Conservation (phyloP, 1,140 invertebrate genomes). For the Stegodyphus dumicola region DNA sequence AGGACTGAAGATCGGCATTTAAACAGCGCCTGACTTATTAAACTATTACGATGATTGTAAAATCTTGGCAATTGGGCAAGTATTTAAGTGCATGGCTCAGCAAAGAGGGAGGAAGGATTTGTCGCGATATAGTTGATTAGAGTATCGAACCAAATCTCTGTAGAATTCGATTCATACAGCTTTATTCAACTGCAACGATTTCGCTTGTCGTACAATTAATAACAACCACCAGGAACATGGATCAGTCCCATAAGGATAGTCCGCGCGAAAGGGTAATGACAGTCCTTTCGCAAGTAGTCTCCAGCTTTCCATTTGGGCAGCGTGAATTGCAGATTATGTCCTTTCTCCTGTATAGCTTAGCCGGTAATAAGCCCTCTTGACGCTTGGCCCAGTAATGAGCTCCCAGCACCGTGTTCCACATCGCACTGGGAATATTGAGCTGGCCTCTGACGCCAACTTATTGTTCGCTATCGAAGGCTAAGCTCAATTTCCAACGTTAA, state of each 20-base stretch:
- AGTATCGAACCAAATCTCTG: slow-evolving; percentile 35
- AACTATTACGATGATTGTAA: slow-evolving; percentile 47
- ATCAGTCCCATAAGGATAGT: slow-evolving; percentile 55
- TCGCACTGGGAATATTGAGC: slow-evolving; percentile 51
- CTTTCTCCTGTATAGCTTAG: slow-evolving; percentile 55
- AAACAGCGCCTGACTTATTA: slow-evolving; percentile 21
- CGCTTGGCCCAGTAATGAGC: slow-evolving; percentile 58
- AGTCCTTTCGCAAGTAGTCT: slow-evolving; percentile 48
- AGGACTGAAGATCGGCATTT: slow-evolving; percentile 4
- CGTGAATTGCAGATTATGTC: slow-evolving; percentile 59
- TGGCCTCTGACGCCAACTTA: slow-evolving; percentile 42
- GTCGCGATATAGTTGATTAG: slow-evolving; percentile 51
- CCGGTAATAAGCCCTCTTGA: slow-evolving; percentile 57
- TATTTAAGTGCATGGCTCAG: slow-evolving; percentile 27
- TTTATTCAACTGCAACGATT: slow-evolving; percentile 53
- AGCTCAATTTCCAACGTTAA: slow-evolving; percentile 48
- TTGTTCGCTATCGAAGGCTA: slow-evolving; percentile 54
- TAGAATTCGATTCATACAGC: slow-evolving; percentile 23
- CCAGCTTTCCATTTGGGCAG: slow-evolving; percentile 54
- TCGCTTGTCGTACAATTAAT: slow-evolving; percentile 57
- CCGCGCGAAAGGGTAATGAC: slow-evolving; percentile 58
- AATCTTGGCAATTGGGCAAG: slow-evolving; percentile 44
- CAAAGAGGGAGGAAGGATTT: slow-evolving; percentile 23
- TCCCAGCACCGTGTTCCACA: slow-evolving; percentile 26
- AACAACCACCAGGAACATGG: slow-evolving; percentile 55